A percentile compares a stretch with the other conserved stretches of the same genome.
Conservation (phyloP, 2,888 invertebrate species). For the Acleris holmiana region DNA sequence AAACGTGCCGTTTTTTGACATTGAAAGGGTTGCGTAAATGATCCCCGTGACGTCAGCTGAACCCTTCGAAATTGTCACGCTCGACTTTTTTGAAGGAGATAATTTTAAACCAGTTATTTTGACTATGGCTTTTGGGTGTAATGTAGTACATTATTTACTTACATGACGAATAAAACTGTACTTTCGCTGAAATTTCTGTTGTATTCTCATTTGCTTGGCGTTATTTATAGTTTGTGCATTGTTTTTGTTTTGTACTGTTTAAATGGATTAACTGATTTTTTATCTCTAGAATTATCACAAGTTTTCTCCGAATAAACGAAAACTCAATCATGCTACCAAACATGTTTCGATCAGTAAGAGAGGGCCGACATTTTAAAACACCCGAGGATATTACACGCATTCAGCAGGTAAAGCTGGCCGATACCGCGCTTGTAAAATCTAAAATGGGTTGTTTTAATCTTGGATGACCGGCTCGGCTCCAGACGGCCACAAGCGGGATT, state of each 20-base stretch:
- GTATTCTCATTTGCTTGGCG: no score
- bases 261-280: no score
- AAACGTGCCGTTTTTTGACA: slow-evolving; percentile 32
- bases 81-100: neutral
- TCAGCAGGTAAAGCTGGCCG: slow-evolving; percentile 24
- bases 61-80: neutral
- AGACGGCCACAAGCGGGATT: slow-evolving; percentile 60
- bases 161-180: no score
- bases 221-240: no score
- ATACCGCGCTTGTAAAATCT: slow-evolving; percentile 30
- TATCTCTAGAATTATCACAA: no score
- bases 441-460: slow-evolving; percentile 54
- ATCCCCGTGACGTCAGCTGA: slow-evolving; percentile 9
- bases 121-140: no score
- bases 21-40: slow-evolving; percentile 21
- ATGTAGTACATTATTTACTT: no score
- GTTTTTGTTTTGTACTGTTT: no score
- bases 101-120: no score
- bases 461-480: slow-evolving; percentile 46
- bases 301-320: neutral
- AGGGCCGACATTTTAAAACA: neutral
- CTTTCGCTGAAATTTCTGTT: no score
- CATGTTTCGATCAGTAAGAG: neutral
- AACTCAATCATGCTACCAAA: slow-evolving; percentile 1
- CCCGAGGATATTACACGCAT: slow-evolving; percentile 10